Base-by-base conservation (phyloP, 2,888 invertebrate species). In the Diadromus collaris region DNA sequence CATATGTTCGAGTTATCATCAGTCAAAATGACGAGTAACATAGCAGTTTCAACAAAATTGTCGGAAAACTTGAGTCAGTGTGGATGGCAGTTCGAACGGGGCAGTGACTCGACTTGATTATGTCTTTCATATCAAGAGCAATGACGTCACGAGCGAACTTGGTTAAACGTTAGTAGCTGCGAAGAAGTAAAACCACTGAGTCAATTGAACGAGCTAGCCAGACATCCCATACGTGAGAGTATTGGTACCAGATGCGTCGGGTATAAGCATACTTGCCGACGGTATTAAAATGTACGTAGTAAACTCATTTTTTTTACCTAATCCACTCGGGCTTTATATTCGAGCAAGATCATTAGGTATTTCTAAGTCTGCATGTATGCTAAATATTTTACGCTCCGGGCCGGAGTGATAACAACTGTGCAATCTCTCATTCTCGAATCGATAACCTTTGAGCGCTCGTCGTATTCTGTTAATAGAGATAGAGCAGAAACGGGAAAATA, bases 391-490 rank as follows among this genome's bases (percentile, higher is more conserved):
- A 51, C 51, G 24, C 44, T 46, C 16, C 6, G 19, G 41, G 38
- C 63, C n/a, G 24, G 44, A 54, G 71, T 72, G 61, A 63, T 63
- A n/a, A 72, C 51, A 29, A 38, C 51, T 63, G 10, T 16, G 51
- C 71, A 38, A n/a, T 38, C 38, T n/a, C 41, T 51, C 54, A 68
- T 56, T 61, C 71, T 38, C 61, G 61, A 78, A 78, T 78, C 78
- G 78, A 75, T 78, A 78, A 75, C 78, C 75, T 78, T 70, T 75
- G 75, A 67, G 75, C 56, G 44, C 41, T 34, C 34, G 34, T 58
- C 34, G 16, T 21, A 19, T 61, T 68, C 75, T 75, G 71, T 78
- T 78, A 75, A 75, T 78, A 75, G 70, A 67, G 38, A 63, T 19
- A 44, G 21, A 32, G 38, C 38, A 48, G 54, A 64, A 68, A 58